Base-by-base conservation (phyloP, 2,113 vertebrate species). In the Malaclemys terrapin region DNA sequence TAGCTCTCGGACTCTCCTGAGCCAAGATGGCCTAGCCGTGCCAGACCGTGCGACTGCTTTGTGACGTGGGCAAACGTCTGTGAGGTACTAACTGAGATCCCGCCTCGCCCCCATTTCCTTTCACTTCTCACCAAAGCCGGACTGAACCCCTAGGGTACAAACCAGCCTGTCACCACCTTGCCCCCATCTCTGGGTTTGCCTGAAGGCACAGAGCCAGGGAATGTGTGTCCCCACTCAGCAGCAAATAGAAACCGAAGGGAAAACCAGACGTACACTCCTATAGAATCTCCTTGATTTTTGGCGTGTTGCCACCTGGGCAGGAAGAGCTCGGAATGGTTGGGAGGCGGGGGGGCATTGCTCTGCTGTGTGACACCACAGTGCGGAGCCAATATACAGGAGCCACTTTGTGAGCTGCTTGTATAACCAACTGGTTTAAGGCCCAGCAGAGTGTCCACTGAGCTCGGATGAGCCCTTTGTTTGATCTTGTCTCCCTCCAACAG, bases 1-100 rank as follows among this genome's bases (percentile, higher is more conserved):
- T 97, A 69, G 80, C 65, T 91, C 54, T 57, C 29, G 25, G 84
- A 9, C 20, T 54, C 83, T 54, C 80, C 38, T 86, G 83, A 81
- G 76, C 50, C 62, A 54, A 91, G 84, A 82, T 56, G 79, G 24
- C 80, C 81, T 49, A 88, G 79, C 78, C 53, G 80, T 84, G 91
- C 91, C 91, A 88, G 79, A 88, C 53, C 53, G 69, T 83, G 90
- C 79, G 90, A 84, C 82, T 92, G 90, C 83, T 88, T 56, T 88
- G 91, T 92, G 80, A 69, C 82, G 72, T 84, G 91, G 53, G 69
- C 80, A 79, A 84, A 29, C 83, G 47, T 92, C n/a, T 92, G 47
- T 49, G 52, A 65, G 62, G 85, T 83, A 56, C 47, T 84, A 38
- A 72, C 69, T 83, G 56, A 84, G 83, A 79, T 42, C 8, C 22